phyloP scores from a whole-genome alignment of 2,888 invertebrate species.

The Phaedon cochleariae region DNA sequence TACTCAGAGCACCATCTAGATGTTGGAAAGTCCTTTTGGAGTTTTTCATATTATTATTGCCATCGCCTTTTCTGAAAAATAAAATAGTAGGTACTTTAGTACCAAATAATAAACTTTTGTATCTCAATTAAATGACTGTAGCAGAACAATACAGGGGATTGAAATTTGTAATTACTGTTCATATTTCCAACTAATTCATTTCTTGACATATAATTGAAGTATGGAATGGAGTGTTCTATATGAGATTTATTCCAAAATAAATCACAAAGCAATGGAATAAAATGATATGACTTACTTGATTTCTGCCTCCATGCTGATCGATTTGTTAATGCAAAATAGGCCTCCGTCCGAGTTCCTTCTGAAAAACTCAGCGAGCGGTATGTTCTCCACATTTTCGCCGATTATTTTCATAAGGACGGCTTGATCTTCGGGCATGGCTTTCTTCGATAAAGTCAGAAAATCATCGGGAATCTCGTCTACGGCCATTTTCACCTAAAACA shows the following conservation, averaged over 20 bases:
- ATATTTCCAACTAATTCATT: too few relatives aligned
- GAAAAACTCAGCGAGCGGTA: conserved; percentile 73
- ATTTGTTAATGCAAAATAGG: conserved; percentile 76
- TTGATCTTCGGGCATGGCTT: conserved; percentile 67
- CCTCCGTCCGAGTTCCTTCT: conserved; percentile 71
- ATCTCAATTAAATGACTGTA: too few relatives aligned
- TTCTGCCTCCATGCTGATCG: conserved; percentile 68
- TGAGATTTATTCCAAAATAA: too few relatives aligned
- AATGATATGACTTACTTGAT: conserved; percentile 40
- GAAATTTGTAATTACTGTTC: too few relatives aligned
- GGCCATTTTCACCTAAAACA: conserved; percentile 47
- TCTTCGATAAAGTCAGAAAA: conserved; percentile 56
- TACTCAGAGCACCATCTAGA: conserved; percentile 40
- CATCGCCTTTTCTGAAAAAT: conserved; percentile 33
- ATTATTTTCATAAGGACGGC: conserved; percentile 66
- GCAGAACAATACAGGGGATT: too few relatives aligned
- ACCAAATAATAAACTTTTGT: too few relatives aligned
- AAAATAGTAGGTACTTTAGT: too few relatives aligned
- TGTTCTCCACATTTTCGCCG: conserved; percentile 47
- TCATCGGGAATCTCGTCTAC: conserved; percentile 54
- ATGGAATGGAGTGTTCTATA: too few relatives aligned
- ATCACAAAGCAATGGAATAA: background rate
- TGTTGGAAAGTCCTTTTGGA: conserved; percentile 42
- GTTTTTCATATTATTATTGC: conserved; percentile 34
- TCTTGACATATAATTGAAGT: too few relatives aligned